Evolutionary conservation across 2,888 invertebrate species (phyloP), one percentile per base, ranked within the genome.

Genomic region (Mesorhabditis sp.): DNA sequence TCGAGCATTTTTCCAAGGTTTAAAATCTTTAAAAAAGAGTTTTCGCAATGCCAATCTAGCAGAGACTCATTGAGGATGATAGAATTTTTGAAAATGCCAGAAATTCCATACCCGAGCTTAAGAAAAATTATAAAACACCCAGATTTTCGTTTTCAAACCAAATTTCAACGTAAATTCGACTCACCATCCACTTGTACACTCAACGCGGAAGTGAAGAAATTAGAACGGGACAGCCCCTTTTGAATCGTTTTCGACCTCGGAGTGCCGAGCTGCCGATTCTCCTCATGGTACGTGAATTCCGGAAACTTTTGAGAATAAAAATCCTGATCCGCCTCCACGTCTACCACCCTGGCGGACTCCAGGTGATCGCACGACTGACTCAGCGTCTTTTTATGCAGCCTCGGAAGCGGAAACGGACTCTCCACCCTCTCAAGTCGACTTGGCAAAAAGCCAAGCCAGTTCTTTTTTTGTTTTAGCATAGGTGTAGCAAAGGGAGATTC

Each of bases 181-280:
- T 50, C 7, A 50, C 58, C 58, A 50, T 50, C n/a, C n/a, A n/a
- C n/a, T 50, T 50, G 58, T 13, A 50, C n/a, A n/a, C n/a, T 10
- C 7, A 50, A n/a, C 58, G 58, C 58, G 7, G 58, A 50, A n/a
- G 58, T 50, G 58, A 50, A 50, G 10, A 50, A 13, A 50, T 50
- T 50, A n/a, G 58, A 10, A 50, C 58, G 58, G n/a, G 58, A 50
- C 10, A 50, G 58, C n/a, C n/a, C n/a, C 58, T 50, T 50, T n/a
- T 10, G 58, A 10, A n/a, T n/a, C 58, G 58, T 13, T 10, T n/a
- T 50, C 58, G n/a, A n/a, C n/a, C 58, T 50, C 58, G 58, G 58
- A 0, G 58, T 50, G 10, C 7, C 7, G 7, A n/a, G 58, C n/a
- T 50, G 10, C n/a, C n/a, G 7, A 28, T 28, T 28, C 28, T 28